Conservation (phyloP, 2,113 vertebrate genomes). For the Oryzias celebensis region DNA sequence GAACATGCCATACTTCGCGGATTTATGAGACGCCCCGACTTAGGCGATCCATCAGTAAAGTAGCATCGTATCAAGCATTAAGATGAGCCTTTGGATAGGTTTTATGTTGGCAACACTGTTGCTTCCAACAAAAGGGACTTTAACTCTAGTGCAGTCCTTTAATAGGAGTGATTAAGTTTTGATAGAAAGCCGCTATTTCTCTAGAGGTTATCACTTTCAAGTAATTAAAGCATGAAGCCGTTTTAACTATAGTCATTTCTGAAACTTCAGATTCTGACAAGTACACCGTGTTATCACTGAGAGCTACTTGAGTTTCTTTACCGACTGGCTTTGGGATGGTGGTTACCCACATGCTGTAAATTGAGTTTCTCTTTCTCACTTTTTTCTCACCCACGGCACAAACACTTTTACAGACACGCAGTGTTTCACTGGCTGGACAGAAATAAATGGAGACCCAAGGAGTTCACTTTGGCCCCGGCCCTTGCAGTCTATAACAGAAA, state of each 20-base stretch:
- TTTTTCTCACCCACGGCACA: conserved; percentile 38
- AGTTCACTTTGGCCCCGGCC: conserved; percentile 56
- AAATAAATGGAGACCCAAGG: conserved; percentile 62
- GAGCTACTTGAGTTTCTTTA: conserved; percentile 59
- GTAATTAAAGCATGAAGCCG: conserved; percentile 60
- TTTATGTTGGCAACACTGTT: conserved; percentile 13
- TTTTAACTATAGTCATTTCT: conserved; percentile 58
- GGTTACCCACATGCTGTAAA: conserved; percentile 64
- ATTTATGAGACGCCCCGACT: conserved; percentile 63
- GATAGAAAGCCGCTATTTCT: conserved; percentile 54
- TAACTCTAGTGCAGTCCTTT: conserved; percentile 39
- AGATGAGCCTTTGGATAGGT: conserved; percentile 29
- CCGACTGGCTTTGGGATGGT: conserved; percentile 41
- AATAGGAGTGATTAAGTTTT: conserved; percentile 63
- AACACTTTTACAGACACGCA: conserved; percentile 39
- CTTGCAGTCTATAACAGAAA: conserved; percentile 49
- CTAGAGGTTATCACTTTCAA: conserved; percentile 46
- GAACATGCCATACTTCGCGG: conserved; percentile 62
- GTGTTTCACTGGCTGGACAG: conserved; percentile 33
- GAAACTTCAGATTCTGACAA: conserved; percentile 56
- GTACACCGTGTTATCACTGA: conserved; percentile 44
- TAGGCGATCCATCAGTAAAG: conserved; percentile 59
- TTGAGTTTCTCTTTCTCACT: conserved; percentile 56
- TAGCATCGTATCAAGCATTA: conserved; percentile 38
- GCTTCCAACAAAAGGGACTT: conserved; percentile 31